Evolutionary conservation across 2,113 vertebrate species (phyloP), one percentile per base, ranked within the genome.

Genomic region (Oryzias woworae): DNA sequence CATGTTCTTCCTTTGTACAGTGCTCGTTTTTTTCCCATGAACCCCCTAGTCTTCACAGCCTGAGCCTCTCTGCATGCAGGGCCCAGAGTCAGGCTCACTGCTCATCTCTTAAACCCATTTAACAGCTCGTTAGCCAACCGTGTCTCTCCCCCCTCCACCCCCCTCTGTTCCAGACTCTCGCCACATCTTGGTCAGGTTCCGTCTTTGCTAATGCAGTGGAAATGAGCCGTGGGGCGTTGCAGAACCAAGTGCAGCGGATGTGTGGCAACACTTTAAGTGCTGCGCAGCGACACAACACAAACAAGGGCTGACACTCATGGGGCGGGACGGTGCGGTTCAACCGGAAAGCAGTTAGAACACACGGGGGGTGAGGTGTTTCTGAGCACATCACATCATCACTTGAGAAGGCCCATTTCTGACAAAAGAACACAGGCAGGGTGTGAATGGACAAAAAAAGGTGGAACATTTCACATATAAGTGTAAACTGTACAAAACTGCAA

Each of bases 91-190:
- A 65, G 81, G 54, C 77, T 75, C 66, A 63, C 55, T 55, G 66
- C 73, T 89, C 83, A 83, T 87, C 85, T 87, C 79, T 87, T 82
- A 86, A 88, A 66, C 83, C 83, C 84, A 86, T 89, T 90, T 87
- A 87, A 85, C 76, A 79, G 80, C 85, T 88, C 71, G 77, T 89
- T 89, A 89, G 72, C 69, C 79, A 71, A 70, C 63, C 52, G 41
- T 78, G 73, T 69, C 69, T 60, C 45, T 12, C 26, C 44, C 7
- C 76, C 36, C 66, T 69, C 26, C 26, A 28, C 52, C 67, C 58
- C 4, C 24, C 78, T 55, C 71, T 48, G 68, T 81, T 87, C 70
- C 76, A 69, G 55, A 52, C 60, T 57, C 69, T 68, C 62, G 28
- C 69, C 79, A 61, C 79, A 85, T 73, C 82, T 84, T 87, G 85